These are phyloP conservation scores for Rissa tridactyla DNA, from an alignment of 2,113 vertebrate species.

Conservation along the genomic window DNA sequence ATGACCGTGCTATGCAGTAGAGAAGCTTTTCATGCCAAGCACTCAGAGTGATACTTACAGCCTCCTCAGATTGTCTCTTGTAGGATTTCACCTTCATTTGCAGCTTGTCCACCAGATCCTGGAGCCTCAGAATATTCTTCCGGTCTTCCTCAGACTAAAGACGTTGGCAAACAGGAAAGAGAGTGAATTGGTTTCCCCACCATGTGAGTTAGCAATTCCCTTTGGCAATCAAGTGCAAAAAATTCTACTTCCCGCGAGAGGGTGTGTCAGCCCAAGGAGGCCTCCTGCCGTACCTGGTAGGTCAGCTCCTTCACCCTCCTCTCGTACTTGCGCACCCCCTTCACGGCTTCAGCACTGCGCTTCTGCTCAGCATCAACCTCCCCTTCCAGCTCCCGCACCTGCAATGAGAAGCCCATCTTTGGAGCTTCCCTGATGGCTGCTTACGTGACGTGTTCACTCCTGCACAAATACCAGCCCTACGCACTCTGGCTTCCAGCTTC, in stretches of 20 bases:
- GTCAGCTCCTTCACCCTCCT: conserved; percentile 83
- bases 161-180: background rate
- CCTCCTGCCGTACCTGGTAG: conserved; percentile 74
- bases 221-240: background rate
- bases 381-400: conserved; percentile 82
- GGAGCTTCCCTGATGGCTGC: background rate
- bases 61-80: conserved; percentile 79
- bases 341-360: conserved; percentile 74
- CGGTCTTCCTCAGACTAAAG: conserved; percentile 74
- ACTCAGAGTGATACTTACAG: conserved; percentile 66
- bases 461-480: background rate
- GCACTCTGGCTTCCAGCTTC: conserved; percentile 84
- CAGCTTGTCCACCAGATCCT: conserved; percentile 78
- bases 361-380: conserved; percentile 83
- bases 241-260: too few relatives aligned
- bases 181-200: background rate
- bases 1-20: background rate
- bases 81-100: conserved; percentile 79
- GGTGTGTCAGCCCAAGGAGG: too few relatives aligned
- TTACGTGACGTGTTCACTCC: background rate
- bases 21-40: background rate
- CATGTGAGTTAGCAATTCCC: background rate
- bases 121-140: conserved; percentile 77
- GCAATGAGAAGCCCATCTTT: background rate
- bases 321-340: conserved; percentile 85